Evolutionary conservation across 2,797 vertebrate genomes (phyloP).

Genomic region (Spea hammondii): DNA sequence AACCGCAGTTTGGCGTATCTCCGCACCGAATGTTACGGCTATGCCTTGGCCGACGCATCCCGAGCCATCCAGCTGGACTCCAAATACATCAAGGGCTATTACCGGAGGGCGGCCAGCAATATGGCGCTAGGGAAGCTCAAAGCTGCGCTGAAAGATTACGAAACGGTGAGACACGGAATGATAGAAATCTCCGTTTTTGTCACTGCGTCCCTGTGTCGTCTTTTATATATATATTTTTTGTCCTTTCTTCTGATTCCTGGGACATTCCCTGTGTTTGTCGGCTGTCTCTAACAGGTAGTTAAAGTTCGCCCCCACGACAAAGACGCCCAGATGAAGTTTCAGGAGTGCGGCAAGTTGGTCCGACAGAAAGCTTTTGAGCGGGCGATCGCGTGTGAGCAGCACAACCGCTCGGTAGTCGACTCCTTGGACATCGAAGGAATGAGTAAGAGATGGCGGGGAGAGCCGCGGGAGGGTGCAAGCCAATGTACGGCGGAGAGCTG

Average conservation of each 20-base stretch:
- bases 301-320: constrained; percentile 89
- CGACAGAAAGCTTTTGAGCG: constrained; percentile 93
- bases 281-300: constrained; percentile 74
- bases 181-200: neutral
- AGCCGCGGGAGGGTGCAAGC: neutral
- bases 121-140: constrained; percentile 96
- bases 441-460: constrained; percentile 71
- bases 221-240: neutral
- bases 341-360: constrained; percentile 92
- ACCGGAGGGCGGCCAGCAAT: constrained; percentile 89
- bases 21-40: constrained; percentile 93
- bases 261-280: neutral
- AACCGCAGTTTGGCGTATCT: constrained; percentile 95
- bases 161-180: constrained; percentile 75
- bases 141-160: constrained; percentile 90
- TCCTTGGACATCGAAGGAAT: constrained; percentile 92
- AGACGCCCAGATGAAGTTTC: constrained; percentile 91
- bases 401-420: constrained; percentile 87
- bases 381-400: constrained; percentile 88
- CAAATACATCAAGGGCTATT: constrained; percentile 94
- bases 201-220: neutral
- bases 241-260: neutral
- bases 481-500: neutral
- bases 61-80: constrained; percentile 86
- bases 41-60: constrained; percentile 87